phyloP scores from a whole-genome alignment of 2,888 invertebrate genomes.

The Brassicogethes aeneus region DNA sequence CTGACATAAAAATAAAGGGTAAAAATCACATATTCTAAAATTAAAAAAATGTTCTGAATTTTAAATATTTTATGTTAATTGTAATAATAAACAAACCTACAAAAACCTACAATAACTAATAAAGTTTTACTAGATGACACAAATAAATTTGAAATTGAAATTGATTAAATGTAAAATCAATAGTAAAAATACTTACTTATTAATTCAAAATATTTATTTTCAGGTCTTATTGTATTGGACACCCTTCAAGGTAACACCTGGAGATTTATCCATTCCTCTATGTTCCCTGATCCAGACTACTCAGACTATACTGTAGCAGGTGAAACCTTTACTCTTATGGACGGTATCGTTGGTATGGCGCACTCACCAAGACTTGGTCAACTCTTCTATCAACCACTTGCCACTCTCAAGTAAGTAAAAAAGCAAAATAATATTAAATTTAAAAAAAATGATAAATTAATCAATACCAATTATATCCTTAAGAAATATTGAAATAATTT shows the following conservation, averaged over 20 bases:
- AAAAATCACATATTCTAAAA: no score
- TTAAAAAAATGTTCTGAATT: no score
- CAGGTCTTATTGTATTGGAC: constrained; percentile 42
- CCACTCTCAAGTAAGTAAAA: constrained; percentile 51
- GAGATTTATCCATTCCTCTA: constrained; percentile 61
- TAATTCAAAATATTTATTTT: constrained; percentile 15
- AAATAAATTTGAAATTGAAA: no score
- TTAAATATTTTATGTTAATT: no score
- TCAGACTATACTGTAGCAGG: constrained; percentile 64
- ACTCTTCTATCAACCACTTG: constrained; percentile 64
- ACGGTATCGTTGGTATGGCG: constrained; percentile 62
- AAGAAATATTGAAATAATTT: no score
- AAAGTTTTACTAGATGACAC: no score
- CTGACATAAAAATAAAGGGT: no score
- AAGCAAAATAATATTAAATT: constrained; percentile 1
- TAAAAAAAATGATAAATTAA: constrained; percentile 3
- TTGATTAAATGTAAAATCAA: no score
- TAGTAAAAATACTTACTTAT: no score
- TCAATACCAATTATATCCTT: constrained; percentile 5
- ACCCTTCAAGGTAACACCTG: not conserved
- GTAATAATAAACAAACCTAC: no score
- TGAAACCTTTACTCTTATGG: constrained; percentile 60
- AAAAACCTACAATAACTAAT: no score
- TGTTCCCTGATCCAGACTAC: constrained; percentile 79
- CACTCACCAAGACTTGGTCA: constrained; percentile 55